Conservation (phyloP, 1,140 invertebrate genomes). For the Hyles euphorbiae region DNA sequence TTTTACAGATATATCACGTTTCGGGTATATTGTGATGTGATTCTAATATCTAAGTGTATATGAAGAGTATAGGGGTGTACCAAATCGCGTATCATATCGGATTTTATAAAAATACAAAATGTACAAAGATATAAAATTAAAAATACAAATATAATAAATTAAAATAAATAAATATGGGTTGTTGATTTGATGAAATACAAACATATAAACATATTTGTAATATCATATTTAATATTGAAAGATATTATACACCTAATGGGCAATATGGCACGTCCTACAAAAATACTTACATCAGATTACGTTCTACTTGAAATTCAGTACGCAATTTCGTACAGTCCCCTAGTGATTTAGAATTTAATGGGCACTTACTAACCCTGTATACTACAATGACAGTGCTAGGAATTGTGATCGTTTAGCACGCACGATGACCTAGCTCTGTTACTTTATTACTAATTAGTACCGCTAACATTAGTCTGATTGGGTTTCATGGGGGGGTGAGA, state of each 20-base stretch:
- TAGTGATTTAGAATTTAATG: background rate
- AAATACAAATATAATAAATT: background rate
- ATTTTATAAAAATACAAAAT: background rate
- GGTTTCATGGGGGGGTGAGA: conserved; percentile 24
- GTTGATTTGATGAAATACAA: too few relatives aligned
- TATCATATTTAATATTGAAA: too few relatives aligned
- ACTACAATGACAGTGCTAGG: background rate
- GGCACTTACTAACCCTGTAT: conserved; percentile 3
- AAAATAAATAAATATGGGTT: too few relatives aligned
- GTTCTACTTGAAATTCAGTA: background rate
- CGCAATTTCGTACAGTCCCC: background rate
- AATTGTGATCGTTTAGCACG: too few relatives aligned
- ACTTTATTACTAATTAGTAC: background rate
- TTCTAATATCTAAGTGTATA: conserved; percentile 6
- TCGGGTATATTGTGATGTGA: conserved; percentile 13
- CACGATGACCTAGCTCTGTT: too few relatives aligned
- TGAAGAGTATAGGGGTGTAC: conserved; percentile 6
- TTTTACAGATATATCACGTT: conserved; percentile 66
- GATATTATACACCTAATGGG: too few relatives aligned
- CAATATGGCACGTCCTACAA: too few relatives aligned
- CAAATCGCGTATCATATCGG: background rate
- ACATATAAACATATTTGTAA: too few relatives aligned
- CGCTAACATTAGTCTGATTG: too few relatives aligned
- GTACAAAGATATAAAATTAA: background rate
- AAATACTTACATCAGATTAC: too few relatives aligned